These are phyloP conservation scores for Mustelus asterias DNA, from an alignment of 2,113 vertebrate genomes.

Conservation along the genomic window DNA sequence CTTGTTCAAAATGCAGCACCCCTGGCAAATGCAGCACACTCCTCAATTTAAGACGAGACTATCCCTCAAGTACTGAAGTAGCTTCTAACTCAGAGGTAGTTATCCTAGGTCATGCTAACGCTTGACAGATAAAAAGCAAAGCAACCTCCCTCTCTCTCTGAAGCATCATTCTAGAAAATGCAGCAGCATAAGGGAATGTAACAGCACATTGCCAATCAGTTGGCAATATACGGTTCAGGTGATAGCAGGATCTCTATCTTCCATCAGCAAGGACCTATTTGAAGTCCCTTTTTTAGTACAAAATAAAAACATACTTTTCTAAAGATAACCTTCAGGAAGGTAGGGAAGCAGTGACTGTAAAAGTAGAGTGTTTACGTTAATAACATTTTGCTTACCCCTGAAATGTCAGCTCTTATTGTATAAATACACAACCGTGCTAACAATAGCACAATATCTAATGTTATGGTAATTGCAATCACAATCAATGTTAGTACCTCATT, in stretches of 20 bases:
- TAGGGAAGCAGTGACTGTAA: neutral
- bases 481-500: neutral
- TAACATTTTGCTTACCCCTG: neutral
- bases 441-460: neutral
- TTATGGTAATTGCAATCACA: neutral
- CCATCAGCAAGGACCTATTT: neutral
- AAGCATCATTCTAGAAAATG: neutral
- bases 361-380: neutral
- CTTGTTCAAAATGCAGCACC: neutral
- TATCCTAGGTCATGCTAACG: neutral
- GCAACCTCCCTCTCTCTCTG: neutral
- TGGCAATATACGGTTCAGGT: neutral
- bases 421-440: neutral
- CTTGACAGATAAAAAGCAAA: neutral
- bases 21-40: neutral
- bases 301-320: neutral
- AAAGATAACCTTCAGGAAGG: conserved; percentile 7
- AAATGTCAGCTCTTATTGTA: neutral
- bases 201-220: neutral
- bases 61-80: neutral
- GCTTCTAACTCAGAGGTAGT: neutral
- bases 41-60: neutral
- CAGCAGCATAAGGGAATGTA: neutral
- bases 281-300: neutral
- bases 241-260: neutral